Evolutionary conservation across 2,888 invertebrate species (phyloP), one percentile per base, ranked within the genome.

Genomic region (Andrena bicolor): DNA sequence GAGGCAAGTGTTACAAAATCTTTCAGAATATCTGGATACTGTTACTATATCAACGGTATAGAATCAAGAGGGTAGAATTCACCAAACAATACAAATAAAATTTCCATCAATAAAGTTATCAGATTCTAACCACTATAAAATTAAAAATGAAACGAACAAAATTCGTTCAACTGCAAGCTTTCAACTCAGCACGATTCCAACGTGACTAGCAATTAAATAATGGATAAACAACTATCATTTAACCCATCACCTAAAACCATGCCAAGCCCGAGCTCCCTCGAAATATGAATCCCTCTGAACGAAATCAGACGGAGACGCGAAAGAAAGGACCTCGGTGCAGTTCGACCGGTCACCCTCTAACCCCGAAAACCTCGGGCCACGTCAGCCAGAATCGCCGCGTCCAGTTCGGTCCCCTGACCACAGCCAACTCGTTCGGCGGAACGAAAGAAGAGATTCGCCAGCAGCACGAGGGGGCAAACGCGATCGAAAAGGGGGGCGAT

Each of bases 401-500:
- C 32, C 56, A 65, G 69, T 63, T 64, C 32, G 51, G 63, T 73
- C 69, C 53, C 82, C 82, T 82, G 83, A 82, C 83, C 83, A 83
- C 82, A 58, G 83, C 58, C 82, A 83, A 83, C 83, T 77, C 82
- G 48, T 8, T 41, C 41, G 56, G 30, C 51, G 49, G 60, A 69
- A 72, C 66, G 61, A 72, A 79, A 81, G 69, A 82, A 82, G 82
- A 81, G 76, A 81, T 77, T 82, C 77, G 82, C 70, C 56, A 48
- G 74, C 63, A 23, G 63, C 70, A 48, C 66, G 32, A 66, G 82
- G 81, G 80, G 81, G 72, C 83, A 82, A 41, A 77, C 68, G 82
- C 74, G 68, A 68, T 77, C 74, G 80, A 74, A 82, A 41, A 77
- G 82, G 76, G 68, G 80, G 78, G 85, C 81, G 72, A 85, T 77